These are phyloP conservation scores for Promerops cafer DNA, from an alignment of 2,113 vertebrate genomes.

Conservation along the genomic window DNA sequence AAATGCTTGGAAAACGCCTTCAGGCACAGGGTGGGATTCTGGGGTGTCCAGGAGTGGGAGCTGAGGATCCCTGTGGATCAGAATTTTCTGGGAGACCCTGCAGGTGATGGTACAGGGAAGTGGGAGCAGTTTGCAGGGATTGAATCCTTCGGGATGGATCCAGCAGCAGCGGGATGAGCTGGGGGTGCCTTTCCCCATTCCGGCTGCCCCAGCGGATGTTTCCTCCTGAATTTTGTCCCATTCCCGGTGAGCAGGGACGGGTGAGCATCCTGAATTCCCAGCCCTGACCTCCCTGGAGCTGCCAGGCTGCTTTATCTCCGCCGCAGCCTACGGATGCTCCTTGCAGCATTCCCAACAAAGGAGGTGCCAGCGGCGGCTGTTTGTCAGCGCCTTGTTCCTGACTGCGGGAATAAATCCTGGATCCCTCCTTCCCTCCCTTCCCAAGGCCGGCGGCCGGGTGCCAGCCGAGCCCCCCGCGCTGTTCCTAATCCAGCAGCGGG, in stretches of 20 bases:
- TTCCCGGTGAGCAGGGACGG: background rate
- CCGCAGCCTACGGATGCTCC: background rate
- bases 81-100: background rate
- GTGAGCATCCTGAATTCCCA: background rate
- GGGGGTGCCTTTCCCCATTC: background rate
- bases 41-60: background rate
- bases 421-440: background rate
- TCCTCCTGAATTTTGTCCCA: background rate
- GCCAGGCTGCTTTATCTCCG: conserved; percentile 8
- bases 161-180: background rate
- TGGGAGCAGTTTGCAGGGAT: accelerated
- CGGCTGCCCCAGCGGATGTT: accelerated
- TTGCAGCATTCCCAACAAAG: background rate
- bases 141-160: accelerated
- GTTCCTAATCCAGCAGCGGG: background rate
- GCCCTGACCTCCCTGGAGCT: conserved; percentile 2
- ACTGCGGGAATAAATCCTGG: conserved; percentile 13
- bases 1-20: accelerated
- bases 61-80: background rate
- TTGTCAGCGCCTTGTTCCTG: background rate
- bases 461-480: background rate
- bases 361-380: background rate
- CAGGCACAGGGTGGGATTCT: background rate
- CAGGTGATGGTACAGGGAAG: background rate
- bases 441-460: background rate